Evolutionary conservation across 2,888 invertebrate genomes (phyloP), one percentile per base, ranked within the genome.

Genomic region (Taenaris catops): DNA sequence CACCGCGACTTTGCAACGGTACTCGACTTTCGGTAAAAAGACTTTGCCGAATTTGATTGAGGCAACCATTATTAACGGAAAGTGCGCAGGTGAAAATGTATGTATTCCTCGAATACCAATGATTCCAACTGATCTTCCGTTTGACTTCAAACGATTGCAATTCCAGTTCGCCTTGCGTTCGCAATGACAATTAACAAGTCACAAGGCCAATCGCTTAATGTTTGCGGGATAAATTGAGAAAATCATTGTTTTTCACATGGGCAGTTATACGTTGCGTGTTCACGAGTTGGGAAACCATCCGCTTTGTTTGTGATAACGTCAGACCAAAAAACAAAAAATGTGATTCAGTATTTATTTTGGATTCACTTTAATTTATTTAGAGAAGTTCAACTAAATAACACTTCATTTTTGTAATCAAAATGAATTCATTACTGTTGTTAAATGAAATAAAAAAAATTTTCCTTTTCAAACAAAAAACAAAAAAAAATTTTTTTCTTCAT

Each of bases 381-480:
- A 47, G 43, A 47, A 45, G 48, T 50, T 45, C 44, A 46, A 43
- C 40, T 48, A 48, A 48, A 46, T 47, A 44, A 47, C 48, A 49
- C 43, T 49, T 48, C n/a, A n/a, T n/a, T n/a, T n/a, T n/a, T n/a
- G n/a, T n/a, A n/a, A n/a, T n/a, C n/a, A n/a, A n/a, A n/a, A 38
- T 51, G 48, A 47, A 51, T 49, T 51, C 44, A 47, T 47, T 52
- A 52, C 49, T 49, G 47, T 49, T 49, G 44, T 51, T 45, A 48
- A 46, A 46, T 50, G 44, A 50, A 50, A 48, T 50, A n/a, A n/a
- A n/a, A 41, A 45, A 34, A 8, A 25, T 31, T 34, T 36, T 41
- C 33, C 36, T 36, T 34, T 41, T 42, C 38, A n/a, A n/a, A n/a
- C n/a, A n/a, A n/a, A n/a, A n/a, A n/a, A n/a, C n/a, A n/a, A n/a